Base-by-base conservation (phyloP, 2,888 invertebrate genomes). In the Isotomurus palustris region DNA sequence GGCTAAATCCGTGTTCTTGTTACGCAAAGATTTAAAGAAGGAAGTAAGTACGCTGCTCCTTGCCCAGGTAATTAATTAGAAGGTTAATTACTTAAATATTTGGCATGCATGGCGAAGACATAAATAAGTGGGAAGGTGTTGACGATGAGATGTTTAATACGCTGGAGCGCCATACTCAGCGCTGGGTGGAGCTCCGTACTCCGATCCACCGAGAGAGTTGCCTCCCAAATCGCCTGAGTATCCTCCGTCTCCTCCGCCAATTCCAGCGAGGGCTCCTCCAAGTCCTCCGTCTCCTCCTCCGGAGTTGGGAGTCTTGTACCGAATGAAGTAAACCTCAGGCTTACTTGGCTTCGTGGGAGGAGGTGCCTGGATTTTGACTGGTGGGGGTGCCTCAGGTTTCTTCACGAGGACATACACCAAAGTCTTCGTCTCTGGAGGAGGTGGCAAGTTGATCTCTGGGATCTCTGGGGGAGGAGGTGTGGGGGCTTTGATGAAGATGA, bases 301-400 rank as follows among this genome's bases (percentile, higher is more conserved):
- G 47, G 57, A 53, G 22, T 58, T 59, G 32, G 66, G 66, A 60
- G 85, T 84, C 79, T 85, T 86, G 81, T 87, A 87, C 70, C 85
- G 83, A 82, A 87, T 90, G 82, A 90, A 90, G 83, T 90, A 90
- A 54, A 90, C 90, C 78, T 90, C 90, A 56, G 90, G 90, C 79
- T 91, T 90, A 75, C 86, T 84, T 66, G 90, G 90, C 73, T 87
- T 87, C 51, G 89, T 89, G 49, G 90, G 88, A 2, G 84, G 83
- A 14, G 85, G 80, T 14, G 86, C 83, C 45, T 88, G 89, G 71
- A 90, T 83, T 71, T 81, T 79, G 76, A 90, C 85, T 72, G 89
- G 60, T 69, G 86, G 87, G 65, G 86, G 85, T 62, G 88, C 88
- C 73, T 90, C 90, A 72, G 90, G 90, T 74, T 86, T 87, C 82